Percentiles rank a stretch among this genome's conserved stretches.
Evolutionary conservation across 2,888 invertebrate genomes (phyloP).

Genomic region (Merodon equestris): DNA sequence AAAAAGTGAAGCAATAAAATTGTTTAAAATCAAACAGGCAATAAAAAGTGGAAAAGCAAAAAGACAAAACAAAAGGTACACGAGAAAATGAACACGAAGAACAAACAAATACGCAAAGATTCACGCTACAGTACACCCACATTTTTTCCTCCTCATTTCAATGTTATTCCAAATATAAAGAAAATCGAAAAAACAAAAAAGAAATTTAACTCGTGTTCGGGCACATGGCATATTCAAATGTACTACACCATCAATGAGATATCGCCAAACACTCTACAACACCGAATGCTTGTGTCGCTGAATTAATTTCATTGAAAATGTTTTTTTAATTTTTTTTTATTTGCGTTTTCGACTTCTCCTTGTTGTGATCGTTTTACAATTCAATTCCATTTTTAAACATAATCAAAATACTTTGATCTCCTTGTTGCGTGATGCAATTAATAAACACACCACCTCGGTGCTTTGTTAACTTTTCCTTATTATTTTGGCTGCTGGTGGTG

Average conservation of each 20-base stretch:
- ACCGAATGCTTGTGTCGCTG: conserved; percentile 27
- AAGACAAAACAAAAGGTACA: conserved; percentile 14
- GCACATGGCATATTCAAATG: conserved; percentile 43
- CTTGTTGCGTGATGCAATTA: conserved; percentile 50
- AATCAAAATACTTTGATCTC: conserved; percentile 47
- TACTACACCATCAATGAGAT: conserved; percentile 19
- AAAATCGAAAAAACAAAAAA: conserved; percentile 29
- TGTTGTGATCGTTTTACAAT: too few species aligned
- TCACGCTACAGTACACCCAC: conserved; percentile 69
- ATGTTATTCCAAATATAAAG: conserved; percentile 38
- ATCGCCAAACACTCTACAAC: conserved; percentile 17
- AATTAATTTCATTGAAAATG: conserved; percentile 27
- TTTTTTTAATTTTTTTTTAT: neutral
- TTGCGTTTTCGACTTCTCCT: conserved; percentile 3
- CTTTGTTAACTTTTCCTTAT: conserved; percentile 58
- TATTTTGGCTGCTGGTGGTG: conserved; percentile 15
- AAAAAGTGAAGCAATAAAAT: conserved; percentile 68
- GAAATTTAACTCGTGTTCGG: conserved; percentile 29
- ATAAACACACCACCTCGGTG: conserved; percentile 58
- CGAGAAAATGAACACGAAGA: neutral
- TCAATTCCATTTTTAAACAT: neutral
- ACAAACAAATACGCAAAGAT: conserved; percentile 54
- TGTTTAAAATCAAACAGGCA: conserved; percentile 69
- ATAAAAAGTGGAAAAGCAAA: conserved; percentile 62
- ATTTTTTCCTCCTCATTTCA: conserved; percentile 67